phyloP scores from a whole-genome alignment of 2,113 vertebrate genomes.

The Dicentrarchus labrax region DNA sequence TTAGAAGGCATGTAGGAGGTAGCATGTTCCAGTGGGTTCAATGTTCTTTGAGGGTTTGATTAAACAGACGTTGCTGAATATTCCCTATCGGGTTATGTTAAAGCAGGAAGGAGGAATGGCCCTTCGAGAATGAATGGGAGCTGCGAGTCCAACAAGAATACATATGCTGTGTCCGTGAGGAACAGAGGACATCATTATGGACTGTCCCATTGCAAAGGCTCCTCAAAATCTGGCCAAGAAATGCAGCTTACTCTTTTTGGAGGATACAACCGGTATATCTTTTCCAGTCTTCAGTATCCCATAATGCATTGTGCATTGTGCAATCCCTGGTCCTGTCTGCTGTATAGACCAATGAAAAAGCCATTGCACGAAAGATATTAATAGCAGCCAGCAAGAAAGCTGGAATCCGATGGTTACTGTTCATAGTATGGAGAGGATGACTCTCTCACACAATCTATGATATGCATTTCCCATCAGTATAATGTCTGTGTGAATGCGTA shows the following conservation, averaged over 20 bases:
- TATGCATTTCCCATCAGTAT: no score
- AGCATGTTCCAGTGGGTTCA: background rate
- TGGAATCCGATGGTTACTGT: no score
- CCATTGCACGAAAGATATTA: no score
- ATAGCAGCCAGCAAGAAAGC: no score
- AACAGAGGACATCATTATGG: background rate
- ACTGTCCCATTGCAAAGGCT: slow-evolving; percentile 1
- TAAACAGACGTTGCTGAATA: background rate
- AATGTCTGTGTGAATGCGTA: no score
- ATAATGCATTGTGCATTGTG: no score
- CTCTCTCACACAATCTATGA: no score
- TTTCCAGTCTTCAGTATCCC: no score
- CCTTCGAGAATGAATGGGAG: background rate
- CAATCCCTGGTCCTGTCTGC: no score
- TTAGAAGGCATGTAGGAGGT: background rate
- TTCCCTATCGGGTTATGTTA: background rate
- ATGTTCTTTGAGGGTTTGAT: slow-evolving; percentile 17
- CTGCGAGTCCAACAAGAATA: background rate
- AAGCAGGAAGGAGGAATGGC: background rate
- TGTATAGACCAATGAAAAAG: no score
- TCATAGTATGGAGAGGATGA: no score
- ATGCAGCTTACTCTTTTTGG: background rate
- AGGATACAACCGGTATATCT: background rate
- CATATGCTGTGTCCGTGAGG: background rate
- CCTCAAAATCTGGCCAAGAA: background rate